Base-by-base conservation (phyloP, 2,888 invertebrate species). In the Agrilus cyanescens region DNA sequence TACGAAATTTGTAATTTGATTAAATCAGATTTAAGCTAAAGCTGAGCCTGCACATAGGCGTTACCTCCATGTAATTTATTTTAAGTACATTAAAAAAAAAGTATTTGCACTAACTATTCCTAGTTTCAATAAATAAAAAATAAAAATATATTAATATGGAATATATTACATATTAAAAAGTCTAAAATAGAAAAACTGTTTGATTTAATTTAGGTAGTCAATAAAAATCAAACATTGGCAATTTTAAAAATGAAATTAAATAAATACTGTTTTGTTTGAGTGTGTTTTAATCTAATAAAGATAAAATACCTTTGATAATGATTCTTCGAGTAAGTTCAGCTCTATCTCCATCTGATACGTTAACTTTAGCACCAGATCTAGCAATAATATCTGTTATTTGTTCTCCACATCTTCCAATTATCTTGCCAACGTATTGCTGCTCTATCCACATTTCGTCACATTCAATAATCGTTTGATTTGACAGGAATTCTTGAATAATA, bases 371-470 rank as follows among this genome's bases (percentile, higher is more conserved):
- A 45, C 82, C 78, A 8, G 88, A 84, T 12, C 70, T 63, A 51
- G 77, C 76, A 45, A 79, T 78, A 42, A 93, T 85, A 36, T 78
- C 73, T 39, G 75, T 74, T 40, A 90, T 76, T 34, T 70, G 76
- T 41, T 82, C 82, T 1, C 87, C 88, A 40, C 78, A 77, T 38
- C 76, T 68, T 1, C 86, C 90, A 54, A 87, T 85, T 40, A 93
- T 78, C 57, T 76, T 75, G 2, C 82, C 82, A 39, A 80, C 74
- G 16, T 78, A 70, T 61, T 73, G 74, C 38, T 72, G 66, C 0
- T 87, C 82, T 2, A 90, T 78, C 45, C 66, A 70, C 36, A 85
- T 70, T 47, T 75, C 78, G 40, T 78, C 76, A n/a, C 76, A 75
- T 29, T 80, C 72, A 29, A 84, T 71, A 0, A 75, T 61, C 0